A percentile compares a stretch with the other conserved stretches of the same genome.
phyloP scores from a whole-genome alignment of 2,797 vertebrate species.

The Tamandua tetradactyla region DNA sequence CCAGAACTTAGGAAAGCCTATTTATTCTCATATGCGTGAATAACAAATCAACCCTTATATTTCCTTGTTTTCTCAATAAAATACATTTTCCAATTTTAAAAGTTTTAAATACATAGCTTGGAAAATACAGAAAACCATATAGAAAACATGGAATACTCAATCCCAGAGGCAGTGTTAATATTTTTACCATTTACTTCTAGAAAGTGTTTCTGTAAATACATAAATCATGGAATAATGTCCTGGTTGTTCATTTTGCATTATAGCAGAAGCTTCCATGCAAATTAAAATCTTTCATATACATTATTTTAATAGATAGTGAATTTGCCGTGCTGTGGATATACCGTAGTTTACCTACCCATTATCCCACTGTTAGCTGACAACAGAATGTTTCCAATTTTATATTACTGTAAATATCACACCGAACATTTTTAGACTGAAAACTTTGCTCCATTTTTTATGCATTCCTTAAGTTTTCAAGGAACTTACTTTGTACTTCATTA shows the following conservation, averaged over 20 bases:
- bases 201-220: slow-evolving; percentile 36
- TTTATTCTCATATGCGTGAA: slow-evolving; percentile 7
- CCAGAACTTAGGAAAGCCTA: slow-evolving; percentile 20
- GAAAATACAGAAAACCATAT: slow-evolving; percentile 26
- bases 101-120: slow-evolving; percentile 34
- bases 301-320: slow-evolving; percentile 37
- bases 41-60: not conserved
- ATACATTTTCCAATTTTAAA: slow-evolving; percentile 24
- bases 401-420: slow-evolving; percentile 26
- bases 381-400: slow-evolving; percentile 20
- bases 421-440: slow-evolving; percentile 1
- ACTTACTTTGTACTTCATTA: slow-evolving; percentile 32
- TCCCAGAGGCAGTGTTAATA: slow-evolving; percentile 34
- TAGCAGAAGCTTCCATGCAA: slow-evolving; percentile 15
- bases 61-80: slow-evolving; percentile 54
- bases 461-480: slow-evolving; percentile 15
- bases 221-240: not conserved
- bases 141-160: not conserved
- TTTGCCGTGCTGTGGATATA: not conserved
- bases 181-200: slow-evolving; percentile 46
- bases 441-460: not conserved
- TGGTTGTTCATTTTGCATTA: slow-evolving; percentile 20
- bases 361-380: slow-evolving; percentile 41
- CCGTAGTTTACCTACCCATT: not conserved
- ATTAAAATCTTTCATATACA: slow-evolving; percentile 55